Conservation (phyloP, 2,797 vertebrate genomes). For the Tenualosa ilisha region DNA sequence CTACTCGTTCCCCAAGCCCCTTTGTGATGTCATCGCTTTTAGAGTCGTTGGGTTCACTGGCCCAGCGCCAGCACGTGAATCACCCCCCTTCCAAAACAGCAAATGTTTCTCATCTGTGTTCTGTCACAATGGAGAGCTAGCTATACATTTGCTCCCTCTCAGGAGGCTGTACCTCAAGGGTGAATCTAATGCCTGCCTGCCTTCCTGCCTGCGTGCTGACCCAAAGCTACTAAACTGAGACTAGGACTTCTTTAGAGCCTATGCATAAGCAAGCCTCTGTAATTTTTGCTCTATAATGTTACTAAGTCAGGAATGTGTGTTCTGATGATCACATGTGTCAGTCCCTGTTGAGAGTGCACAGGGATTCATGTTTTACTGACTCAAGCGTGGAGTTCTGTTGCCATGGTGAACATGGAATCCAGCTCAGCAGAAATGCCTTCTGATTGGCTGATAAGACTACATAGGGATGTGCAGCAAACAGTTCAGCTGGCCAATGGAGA, state of each 20-base stretch:
- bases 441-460: conserved; percentile 73
- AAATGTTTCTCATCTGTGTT: background rate
- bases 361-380: conserved; percentile 51
- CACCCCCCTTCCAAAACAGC: background rate
- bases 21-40: background rate
- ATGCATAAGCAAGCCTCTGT: background rate
- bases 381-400: conserved; percentile 58
- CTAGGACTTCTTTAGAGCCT: background rate
- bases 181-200: background rate
- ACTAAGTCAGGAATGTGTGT: conserved; percentile 15
- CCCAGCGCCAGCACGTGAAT: background rate
- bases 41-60: conserved; percentile 9
- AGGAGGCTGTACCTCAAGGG: background rate
- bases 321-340: background rate
- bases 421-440: conserved; percentile 65
- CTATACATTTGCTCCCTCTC: background rate
- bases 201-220: background rate
- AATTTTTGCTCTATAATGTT: background rate
- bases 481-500: conserved; percentile 68
- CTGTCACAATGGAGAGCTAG: background rate
- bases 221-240: background rate
- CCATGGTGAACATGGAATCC: conserved; percentile 57
- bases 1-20: background rate
- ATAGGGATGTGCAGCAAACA: conserved; percentile 55
- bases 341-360: conserved; percentile 8